A percentile compares a stretch with the other conserved stretches of the same genome.
Conservation (phyloP, 2,797 vertebrate species). For the Parotocinclus haroldoi region DNA sequence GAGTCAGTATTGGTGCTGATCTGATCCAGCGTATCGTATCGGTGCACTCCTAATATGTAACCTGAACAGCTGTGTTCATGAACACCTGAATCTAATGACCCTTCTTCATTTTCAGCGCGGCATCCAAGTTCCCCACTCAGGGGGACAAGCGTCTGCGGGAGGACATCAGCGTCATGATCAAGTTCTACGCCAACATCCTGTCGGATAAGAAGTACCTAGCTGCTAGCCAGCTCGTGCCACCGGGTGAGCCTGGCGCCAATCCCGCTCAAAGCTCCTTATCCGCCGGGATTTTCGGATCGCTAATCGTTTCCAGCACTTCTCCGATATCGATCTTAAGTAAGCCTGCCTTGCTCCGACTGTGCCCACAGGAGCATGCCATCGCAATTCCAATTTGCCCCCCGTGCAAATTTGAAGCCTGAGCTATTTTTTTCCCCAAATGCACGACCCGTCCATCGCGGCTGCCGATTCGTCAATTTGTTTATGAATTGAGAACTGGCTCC, state of each 20-base stretch:
- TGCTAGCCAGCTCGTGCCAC: slow-evolving; percentile 88
- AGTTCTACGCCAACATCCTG: slow-evolving; percentile 97
- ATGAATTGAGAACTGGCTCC: slow-evolving; percentile 46
- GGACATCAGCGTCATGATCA: slow-evolving; percentile 91
- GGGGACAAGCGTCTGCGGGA: slow-evolving; percentile 89
- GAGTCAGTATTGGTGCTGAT: too few species aligned
- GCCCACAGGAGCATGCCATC: slow-evolving; percentile 59
- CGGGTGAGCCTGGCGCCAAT: slow-evolving; percentile 82
- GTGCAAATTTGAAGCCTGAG: slow-evolving; percentile 63
- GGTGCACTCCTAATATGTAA: neutral
- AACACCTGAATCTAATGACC: neutral
- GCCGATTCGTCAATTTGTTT: slow-evolving; percentile 50
- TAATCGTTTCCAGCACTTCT: slow-evolving; percentile 81
- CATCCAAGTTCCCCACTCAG: slow-evolving; percentile 94
- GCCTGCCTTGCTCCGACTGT: slow-evolving; percentile 61
- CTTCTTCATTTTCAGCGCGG: slow-evolving; percentile 62
- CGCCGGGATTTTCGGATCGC: slow-evolving; percentile 79
- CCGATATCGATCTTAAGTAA: slow-evolving; percentile 79
- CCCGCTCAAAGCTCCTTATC: slow-evolving; percentile 74
- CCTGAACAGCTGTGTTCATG: neutral
- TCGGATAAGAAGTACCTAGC: slow-evolving; percentile 98
- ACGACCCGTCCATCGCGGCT: slow-evolving; percentile 43
- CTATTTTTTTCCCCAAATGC: slow-evolving; percentile 18
- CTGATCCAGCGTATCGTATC: too few species aligned
- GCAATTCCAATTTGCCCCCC: slow-evolving; percentile 62